Percentiles rank a stretch among this genome's conserved stretches.
Evolutionary conservation across 1,140 invertebrate species (phyloP).

Genomic region (Kradibia gibbosae): DNA sequence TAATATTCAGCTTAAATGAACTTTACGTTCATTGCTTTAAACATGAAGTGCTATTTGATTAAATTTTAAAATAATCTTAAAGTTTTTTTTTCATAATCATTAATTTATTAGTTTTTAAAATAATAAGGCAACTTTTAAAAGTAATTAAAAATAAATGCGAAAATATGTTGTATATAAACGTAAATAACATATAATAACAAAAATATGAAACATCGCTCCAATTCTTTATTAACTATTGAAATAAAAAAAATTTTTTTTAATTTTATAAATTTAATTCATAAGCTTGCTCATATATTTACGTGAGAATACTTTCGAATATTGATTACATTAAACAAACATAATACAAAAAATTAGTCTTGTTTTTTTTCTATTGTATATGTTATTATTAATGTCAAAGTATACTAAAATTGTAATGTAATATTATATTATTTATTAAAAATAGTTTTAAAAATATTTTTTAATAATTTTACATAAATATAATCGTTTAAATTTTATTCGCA

Average conservation of each 20-base stretch:
- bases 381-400: background rate
- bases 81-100: background rate
- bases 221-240: background rate
- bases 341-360: background rate
- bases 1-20: background rate
- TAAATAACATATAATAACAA: background rate
- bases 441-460: background rate
- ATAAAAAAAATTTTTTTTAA: slow-evolving; percentile 9
- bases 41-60: too few species aligned
- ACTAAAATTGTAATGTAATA: background rate
- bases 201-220: background rate
- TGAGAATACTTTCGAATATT: slow-evolving; percentile 15
- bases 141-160: background rate
- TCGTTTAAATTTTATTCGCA: background rate
- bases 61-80: background rate
- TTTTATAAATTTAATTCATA: slow-evolving; percentile 21
- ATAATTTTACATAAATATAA: too few species aligned
- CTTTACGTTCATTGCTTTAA: background rate
- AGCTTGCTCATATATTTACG: background rate
- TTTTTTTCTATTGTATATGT: background rate
- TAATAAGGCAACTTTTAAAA: background rate
- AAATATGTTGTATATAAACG: background rate
- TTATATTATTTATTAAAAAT: background rate
- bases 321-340: slow-evolving; percentile 18
- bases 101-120: background rate